Conservation (phyloP, 2,797 vertebrate species). For the Benthosema pterotum region DNA sequence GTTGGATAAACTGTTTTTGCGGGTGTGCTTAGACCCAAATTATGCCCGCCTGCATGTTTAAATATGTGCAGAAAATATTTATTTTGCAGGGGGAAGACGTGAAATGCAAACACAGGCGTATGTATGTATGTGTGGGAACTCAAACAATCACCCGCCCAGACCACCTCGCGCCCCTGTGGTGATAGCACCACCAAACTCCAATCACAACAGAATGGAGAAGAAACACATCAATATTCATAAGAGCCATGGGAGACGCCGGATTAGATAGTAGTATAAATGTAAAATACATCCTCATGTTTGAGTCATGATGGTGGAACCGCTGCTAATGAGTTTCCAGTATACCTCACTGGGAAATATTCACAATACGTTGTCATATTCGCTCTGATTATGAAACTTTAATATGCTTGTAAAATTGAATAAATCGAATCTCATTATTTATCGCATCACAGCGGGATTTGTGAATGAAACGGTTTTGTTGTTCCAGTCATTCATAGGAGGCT, state of each 20-base stretch:
- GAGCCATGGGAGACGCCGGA: constrained; percentile 10
- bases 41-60: constrained; percentile 44
- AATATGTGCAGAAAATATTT: constrained; percentile 50
- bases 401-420: constrained; percentile 3
- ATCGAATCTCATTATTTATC: constrained; percentile 10
- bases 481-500: constrained; percentile 1
- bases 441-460: constrained; percentile 25
- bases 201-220: constrained; percentile 37
- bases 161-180: constrained; percentile 25
- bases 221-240: constrained; percentile 63
- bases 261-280: constrained; percentile 35
- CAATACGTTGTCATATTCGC: constrained; percentile 27
- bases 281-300: constrained; percentile 15
- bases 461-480: constrained; percentile 16
- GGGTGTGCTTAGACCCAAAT: neutral
- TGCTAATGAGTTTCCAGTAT: constrained; percentile 3
- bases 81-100: constrained; percentile 35
- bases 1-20: constrained; percentile 4
- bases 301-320: constrained; percentile 25
- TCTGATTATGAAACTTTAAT: neutral
- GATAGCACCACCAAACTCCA: constrained; percentile 25
- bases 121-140: constrained; percentile 33
- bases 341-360: neutral
- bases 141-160: constrained; percentile 43
- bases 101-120: constrained; percentile 35